phyloP scores from a whole-genome alignment of 2,113 vertebrate species.

The Ariopsis seemanni region DNA sequence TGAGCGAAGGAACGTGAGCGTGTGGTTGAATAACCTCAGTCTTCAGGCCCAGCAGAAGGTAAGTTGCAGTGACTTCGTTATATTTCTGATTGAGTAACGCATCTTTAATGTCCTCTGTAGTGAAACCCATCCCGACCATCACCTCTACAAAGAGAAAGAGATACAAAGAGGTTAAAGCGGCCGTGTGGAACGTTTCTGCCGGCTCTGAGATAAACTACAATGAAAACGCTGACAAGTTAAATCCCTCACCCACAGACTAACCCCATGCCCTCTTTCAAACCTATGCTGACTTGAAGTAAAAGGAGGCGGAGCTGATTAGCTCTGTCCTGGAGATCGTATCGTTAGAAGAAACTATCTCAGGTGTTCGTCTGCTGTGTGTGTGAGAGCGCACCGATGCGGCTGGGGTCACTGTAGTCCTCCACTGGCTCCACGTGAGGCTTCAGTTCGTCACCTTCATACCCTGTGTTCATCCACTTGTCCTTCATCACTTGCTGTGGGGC shows the following conservation, averaged over 20 bases:
- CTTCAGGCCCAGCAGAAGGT: slow-evolving; percentile 88
- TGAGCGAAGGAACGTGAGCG: too few species aligned
- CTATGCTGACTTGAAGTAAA: not conserved
- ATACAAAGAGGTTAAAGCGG: not conserved
- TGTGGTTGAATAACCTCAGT: slow-evolving; percentile 68
- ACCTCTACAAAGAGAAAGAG: slow-evolving; percentile 75
- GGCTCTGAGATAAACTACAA: not conserved
- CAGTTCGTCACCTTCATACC: slow-evolving; percentile 84
- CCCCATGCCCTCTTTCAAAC: not conserved
- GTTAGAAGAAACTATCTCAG: not conserved
- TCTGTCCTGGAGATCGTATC: too few species aligned
- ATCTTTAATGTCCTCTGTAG: slow-evolving; percentile 89
- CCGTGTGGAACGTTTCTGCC: not conserved
- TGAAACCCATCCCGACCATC: slow-evolving; percentile 95
- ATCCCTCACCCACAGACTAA: not conserved
- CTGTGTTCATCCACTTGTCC: slow-evolving; percentile 94
- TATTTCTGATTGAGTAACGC: slow-evolving; percentile 89
- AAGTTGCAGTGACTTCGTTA: slow-evolving; percentile 92
- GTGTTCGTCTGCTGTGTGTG: not conserved
- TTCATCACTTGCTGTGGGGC: slow-evolving; percentile 91
- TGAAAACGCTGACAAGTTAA: not conserved
- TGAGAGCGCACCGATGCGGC: slow-evolving; percentile 48
- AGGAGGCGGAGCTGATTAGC: not conserved
- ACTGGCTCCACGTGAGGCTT: slow-evolving; percentile 85
- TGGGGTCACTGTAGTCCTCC: slow-evolving; percentile 58